Evolutionary conservation across 2,113 vertebrate genomes (phyloP), one percentile per base, ranked within the genome.

Genomic region (Holacanthus passer): DNA sequence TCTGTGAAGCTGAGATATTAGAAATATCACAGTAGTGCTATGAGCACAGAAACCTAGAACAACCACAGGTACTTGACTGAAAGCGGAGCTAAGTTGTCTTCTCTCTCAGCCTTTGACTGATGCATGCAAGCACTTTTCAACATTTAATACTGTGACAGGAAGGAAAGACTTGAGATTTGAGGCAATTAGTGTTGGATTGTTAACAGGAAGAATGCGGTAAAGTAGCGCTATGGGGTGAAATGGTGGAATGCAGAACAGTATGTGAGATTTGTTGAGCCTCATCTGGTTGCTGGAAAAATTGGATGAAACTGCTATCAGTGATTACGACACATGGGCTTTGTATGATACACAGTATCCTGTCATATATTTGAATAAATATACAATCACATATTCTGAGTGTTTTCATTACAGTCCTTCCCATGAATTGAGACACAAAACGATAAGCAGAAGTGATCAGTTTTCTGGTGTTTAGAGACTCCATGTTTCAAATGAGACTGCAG

Each of bases 351-450:
- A 29, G 73, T 85, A 82, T 88, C 70, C 67, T 91, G 89, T 92
- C 82, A 87, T 86, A 79, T 76, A 84, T 85, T 78, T 84, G 43
- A 94, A 94, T 94, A 94, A 93, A 94, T 79, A 69, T 78, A 84
- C 81, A 85, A 73, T 85, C 59, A 63, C 74, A 88, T 58, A 71
- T 84, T 63, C 60, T 85, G 86, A 81, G 83, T 91, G 60, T 80
- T 90, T 91, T 93, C 50, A 82, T 91, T 88, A 79, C 73, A 82
- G 37, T 48, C 7, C 3, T 85, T 47, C 31, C 22, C 7, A 37
- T 66, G 39, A 47, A 45, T 79, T n/a, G 22, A 77, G 72, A 45
- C 48, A 52, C 24, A 58, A 29, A 65, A 37, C 85, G 24, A 70
- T 2, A 22, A 68, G 24, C 22, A 62, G 35, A 62, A 59, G 52